These are phyloP conservation scores for Gandaritis pyraliata DNA, from an alignment of 2,888 invertebrate genomes.

Conservation along the genomic window DNA sequence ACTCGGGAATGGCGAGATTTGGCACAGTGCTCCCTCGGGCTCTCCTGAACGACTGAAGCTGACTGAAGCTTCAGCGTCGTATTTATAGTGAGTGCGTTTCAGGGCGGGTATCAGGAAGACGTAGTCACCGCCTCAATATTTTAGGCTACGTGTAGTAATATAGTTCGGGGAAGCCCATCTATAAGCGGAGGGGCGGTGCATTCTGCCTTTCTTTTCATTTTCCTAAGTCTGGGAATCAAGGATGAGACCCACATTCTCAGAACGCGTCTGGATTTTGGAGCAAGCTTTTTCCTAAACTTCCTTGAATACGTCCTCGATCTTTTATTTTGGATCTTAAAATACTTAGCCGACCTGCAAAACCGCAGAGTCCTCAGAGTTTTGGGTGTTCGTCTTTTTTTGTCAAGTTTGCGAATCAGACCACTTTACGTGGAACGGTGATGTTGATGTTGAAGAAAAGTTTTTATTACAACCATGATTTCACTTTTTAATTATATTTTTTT, in stretches of 20 bases:
- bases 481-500: neutral
- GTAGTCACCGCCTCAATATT: slow-evolving; percentile 70
- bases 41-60: slow-evolving; percentile 79
- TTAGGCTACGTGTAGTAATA: slow-evolving; percentile 61
- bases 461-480: neutral
- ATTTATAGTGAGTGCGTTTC: slow-evolving; percentile 72
- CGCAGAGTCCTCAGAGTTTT: slow-evolving; percentile 8
- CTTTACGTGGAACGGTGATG: neutral
- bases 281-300: slow-evolving; percentile 33
- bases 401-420: slow-evolving; percentile 4
- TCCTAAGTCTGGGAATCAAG: slow-evolving; percentile 47
- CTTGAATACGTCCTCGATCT: slow-evolving; percentile 28
- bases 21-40: slow-evolving; percentile 72
- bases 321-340: slow-evolving; percentile 16
- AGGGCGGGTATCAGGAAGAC: slow-evolving; percentile 75
- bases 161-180: slow-evolving; percentile 80
- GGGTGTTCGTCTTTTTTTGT: neutral
- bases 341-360: slow-evolving; percentile 10
- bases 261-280: slow-evolving; percentile 33
- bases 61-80: slow-evolving; percentile 65
- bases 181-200: slow-evolving; percentile 49
- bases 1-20: slow-evolving; percentile 62
- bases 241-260: slow-evolving; percentile 37
- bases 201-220: slow-evolving; percentile 51
- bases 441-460: slow-evolving; percentile 5